Base-by-base conservation (phyloP, 2,888 invertebrate genomes). In the Pollenia griseotomentosa region DNA sequence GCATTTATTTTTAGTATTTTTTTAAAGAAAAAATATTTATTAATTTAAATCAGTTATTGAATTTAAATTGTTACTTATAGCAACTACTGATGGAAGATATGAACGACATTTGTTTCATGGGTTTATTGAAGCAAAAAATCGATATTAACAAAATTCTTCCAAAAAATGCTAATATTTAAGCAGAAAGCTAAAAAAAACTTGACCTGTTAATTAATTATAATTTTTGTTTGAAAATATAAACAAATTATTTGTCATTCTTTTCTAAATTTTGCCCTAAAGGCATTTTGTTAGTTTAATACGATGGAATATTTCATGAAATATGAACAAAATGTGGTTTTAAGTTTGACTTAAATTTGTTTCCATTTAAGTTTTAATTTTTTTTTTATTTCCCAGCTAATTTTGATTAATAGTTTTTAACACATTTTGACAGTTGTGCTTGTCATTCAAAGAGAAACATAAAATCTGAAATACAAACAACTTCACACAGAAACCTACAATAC, bases 361-460 rank as follows among this genome's bases (percentile, higher is more conserved):
- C 8, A 66, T 66, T 59, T 12, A 33, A 48, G 23, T 65, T 77
- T 46, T 10, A 44, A 4, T 19, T n/a, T 70, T 70, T 11, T 57
- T 70, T 61, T 14, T 75, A 40, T 63, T 53, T 48, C 46, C 61
- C 61, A 77, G 84, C 79, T 88, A 85, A 89, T 89, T 89, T 88
- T 89, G 89, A 89, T 88, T 89, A 89, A 88, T 89, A 88, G 89
- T 88, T 87, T 82, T 88, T 77, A 82, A 82, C 88, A 88, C 87
- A 87, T 89, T 88, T 86, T 89, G 89, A 88, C 88, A 89, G 86
- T 88, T 88, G 75, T 66, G 89, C 77, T 85, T 89, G 89, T 88
- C 89, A 89, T 78, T 74, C 61, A 55, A 23, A 51, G 19, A 63
- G 19, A 46, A 48, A 9, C 55, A 53, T 53, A 61, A 61, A 83